Percentiles rank a stretch among this genome's conserved stretches.
phyloP scores from a whole-genome alignment of 1,140 invertebrate genomes.

The Megathymus violae region DNA sequence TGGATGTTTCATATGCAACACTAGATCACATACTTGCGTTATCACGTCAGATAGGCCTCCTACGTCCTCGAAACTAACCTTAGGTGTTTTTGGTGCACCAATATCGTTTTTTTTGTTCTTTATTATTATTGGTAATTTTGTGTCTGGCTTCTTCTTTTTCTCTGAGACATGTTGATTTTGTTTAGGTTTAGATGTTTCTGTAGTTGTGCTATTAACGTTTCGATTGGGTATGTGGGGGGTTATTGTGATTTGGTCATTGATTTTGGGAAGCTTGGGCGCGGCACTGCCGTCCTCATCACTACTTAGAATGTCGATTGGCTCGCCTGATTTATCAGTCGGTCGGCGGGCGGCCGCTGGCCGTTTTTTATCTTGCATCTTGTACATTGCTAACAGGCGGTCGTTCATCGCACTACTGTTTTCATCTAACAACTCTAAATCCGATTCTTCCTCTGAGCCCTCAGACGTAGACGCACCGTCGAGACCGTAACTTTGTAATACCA shows the following conservation, averaged over 20 bases:
- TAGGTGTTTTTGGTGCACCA: constrained; percentile 66
- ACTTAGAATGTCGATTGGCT: constrained; percentile 84
- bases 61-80: constrained; percentile 89
- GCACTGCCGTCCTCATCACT: constrained; percentile 84
- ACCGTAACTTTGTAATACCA: constrained; percentile 84
- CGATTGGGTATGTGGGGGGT: constrained; percentile 72
- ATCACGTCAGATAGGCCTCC: constrained; percentile 89
- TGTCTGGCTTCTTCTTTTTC: constrained; percentile 66
- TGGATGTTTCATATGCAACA: constrained; percentile 93
- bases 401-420: constrained; percentile 80
- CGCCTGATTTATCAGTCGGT: constrained; percentile 75
- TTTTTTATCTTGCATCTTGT: constrained; percentile 80
- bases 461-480: constrained; percentile 83
- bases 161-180: constrained; percentile 54
- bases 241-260: constrained; percentile 79
- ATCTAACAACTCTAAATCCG: constrained; percentile 82
- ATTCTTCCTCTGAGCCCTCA: constrained; percentile 85
- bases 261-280: constrained; percentile 76
- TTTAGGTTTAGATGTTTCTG: constrained; percentile 54
- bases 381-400: constrained; percentile 77
- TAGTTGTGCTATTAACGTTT: constrained; percentile 59
- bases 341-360: constrained; percentile 57
- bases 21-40: constrained; percentile 91
- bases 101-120: constrained; percentile 70
- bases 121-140: constrained; percentile 45